Conservation (phyloP, 2,797 vertebrate species). For the Coreius guichenoti region DNA sequence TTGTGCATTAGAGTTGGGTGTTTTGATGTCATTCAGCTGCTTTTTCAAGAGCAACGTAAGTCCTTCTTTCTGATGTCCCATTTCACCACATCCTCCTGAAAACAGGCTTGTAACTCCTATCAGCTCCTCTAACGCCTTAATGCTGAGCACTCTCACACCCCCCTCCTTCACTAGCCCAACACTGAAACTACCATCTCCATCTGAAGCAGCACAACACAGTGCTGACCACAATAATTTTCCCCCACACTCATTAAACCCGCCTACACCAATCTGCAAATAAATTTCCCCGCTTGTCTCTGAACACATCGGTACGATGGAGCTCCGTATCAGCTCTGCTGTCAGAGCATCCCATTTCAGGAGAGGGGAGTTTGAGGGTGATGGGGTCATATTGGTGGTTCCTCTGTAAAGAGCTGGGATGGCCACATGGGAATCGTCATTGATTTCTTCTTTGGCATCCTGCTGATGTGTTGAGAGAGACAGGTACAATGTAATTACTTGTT, state of each 20-base stretch:
- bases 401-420: conserved; percentile 70
- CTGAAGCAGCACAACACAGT: conserved; percentile 59
- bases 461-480: conserved; percentile 28
- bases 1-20: conserved; percentile 31
- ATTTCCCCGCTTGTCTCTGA: conserved; percentile 68
- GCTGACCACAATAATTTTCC: conserved; percentile 59
- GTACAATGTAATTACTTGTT: not conserved
- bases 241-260: conserved; percentile 56
- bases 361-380: conserved; percentile 57
- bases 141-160: conserved; percentile 66
- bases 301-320: conserved; percentile 69
- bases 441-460: conserved; percentile 59
- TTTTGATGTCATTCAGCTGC: conserved; percentile 33
- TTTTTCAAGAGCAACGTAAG: conserved; percentile 42
- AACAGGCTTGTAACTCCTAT: conserved; percentile 74
- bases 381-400: conserved; percentile 11
- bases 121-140: conserved; percentile 74
- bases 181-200: conserved; percentile 68
- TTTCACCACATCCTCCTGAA: conserved; percentile 70
- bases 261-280: conserved; percentile 75
- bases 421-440: conserved; percentile 57
- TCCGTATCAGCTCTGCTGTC: conserved; percentile 69
- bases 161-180: conserved; percentile 71
- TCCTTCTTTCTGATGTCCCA: conserved; percentile 40
- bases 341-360: conserved; percentile 73